Base-by-base conservation (phyloP, 2,797 vertebrate species). In the Dicrostonyx torquatus region DNA sequence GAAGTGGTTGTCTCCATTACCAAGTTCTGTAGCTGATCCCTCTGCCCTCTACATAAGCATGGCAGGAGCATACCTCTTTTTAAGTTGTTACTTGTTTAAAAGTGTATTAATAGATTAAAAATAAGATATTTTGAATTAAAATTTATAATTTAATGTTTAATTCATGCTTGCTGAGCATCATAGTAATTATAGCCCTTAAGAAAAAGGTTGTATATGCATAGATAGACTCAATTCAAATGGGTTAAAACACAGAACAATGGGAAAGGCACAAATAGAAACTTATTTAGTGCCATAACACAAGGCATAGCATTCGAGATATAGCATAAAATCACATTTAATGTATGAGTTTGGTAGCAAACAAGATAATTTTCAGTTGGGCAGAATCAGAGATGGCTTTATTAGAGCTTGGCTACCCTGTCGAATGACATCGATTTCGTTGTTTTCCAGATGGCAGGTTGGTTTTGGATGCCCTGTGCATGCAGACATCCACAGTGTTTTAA, bases 91-190 rank as follows among this genome's bases (percentile, higher is more conserved):
- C 60, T 91, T 72, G 11, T 26, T 31, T n/a, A 26, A 14, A 90
- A 96, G 2, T 85, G n/a, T 50, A 70, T 53, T 50, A 50, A 10
- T 86, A 75, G 95, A 18, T 90, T 80, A 6, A 75, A 93, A 84
- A 92, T 17, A 75, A 29, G 4, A 48, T 90, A 43, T 92, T 95
- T 88, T 45, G 48, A 95, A 53, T 91, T 66, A 86, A 75, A 60
- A 64, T 55, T 89, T 76, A 24, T 78, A 78, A 75, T 79, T 89
- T 94, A 88, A 84, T 31, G 87, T 70, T 90, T 94, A 80, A 80
- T n/a, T 15, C 60, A 83, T 6, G 64, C 48, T 82, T 72, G 72
- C 20, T 92, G 58, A 72, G 58, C 50, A 89, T 26, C 22, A 40
- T 20, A 83, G 17, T 64, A 18, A 73, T 15, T 50, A 22, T 15